A percentile compares a stretch with the other conserved stretches of the same genome.
phyloP scores from a whole-genome alignment of 2,113 vertebrate genomes.

The Triplophysa siluroides region DNA sequence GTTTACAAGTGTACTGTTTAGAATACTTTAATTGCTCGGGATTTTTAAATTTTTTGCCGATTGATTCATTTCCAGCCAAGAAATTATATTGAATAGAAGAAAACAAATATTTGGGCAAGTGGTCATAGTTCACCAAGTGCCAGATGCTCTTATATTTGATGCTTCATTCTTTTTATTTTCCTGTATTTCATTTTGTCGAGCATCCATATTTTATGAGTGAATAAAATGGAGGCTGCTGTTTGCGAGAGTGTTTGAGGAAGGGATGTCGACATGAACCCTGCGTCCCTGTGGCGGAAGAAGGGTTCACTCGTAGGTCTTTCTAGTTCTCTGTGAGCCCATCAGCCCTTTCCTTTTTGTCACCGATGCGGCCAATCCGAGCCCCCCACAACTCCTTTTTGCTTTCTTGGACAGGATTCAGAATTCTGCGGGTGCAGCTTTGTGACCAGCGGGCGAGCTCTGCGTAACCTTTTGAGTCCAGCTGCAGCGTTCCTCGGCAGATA shows the following conservation, averaged over 20 bases:
- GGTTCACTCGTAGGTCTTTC: constrained; percentile 39
- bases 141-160: constrained; percentile 50
- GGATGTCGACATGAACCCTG: constrained; percentile 35
- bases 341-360: constrained; percentile 36
- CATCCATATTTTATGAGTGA: constrained; percentile 52
- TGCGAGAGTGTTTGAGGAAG: constrained; percentile 27
- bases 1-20: background rate
- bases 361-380: constrained; percentile 22
- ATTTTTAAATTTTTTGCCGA: background rate
- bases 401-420: constrained; percentile 37
- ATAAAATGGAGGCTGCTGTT: constrained; percentile 43
- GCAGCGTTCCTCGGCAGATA: constrained; percentile 7
- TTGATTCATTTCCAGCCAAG: constrained; percentile 20
- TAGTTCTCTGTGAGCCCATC: constrained; percentile 23
- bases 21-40: background rate
- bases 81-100: constrained; percentile 42
- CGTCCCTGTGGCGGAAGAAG: constrained; percentile 30
- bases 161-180: constrained; percentile 33
- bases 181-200: constrained; percentile 21
- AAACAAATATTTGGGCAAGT: constrained; percentile 43
- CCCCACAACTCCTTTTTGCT: constrained; percentile 5
- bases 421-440: constrained; percentile 40
- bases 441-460: constrained; percentile 15
- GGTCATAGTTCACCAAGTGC: constrained; percentile 50
- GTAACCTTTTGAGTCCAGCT: constrained; percentile 39